Percentiles rank a stretch among this genome's conserved stretches.
Evolutionary conservation across 2,888 invertebrate species (phyloP).

Genomic region (Hemaris fuciformis): DNA sequence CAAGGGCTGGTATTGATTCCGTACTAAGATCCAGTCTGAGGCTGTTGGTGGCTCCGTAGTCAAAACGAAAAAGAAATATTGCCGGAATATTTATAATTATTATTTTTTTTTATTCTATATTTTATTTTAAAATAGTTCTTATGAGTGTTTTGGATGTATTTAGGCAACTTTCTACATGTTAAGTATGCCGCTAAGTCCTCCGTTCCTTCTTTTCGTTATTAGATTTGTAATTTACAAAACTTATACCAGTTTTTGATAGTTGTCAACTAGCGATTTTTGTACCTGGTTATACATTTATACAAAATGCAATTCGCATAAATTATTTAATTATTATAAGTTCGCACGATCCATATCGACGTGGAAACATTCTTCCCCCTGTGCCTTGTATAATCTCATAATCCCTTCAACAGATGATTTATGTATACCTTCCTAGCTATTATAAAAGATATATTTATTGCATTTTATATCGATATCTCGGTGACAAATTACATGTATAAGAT

Average conservation of each 20-base stretch:
- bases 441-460: not conserved
- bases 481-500: not conserved
- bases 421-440: not conserved
- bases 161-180: not conserved
- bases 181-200: not conserved
- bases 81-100: no score
- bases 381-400: constrained; percentile 16
- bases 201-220: no score
- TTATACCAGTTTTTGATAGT: not conserved
- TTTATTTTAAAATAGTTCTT: no score
- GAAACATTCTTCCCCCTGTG: constrained; percentile 15
- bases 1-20: not conserved
- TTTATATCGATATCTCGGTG: not conserved
- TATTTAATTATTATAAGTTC: not conserved
- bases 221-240: no score
- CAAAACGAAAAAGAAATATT: no score
- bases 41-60: no score
- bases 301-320: not conserved
- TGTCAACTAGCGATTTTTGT: not conserved
- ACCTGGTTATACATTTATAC: not conserved
- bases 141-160: no score
- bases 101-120: no score
- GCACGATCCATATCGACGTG: not conserved
- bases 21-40: not conserved
- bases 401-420: not conserved